Evolutionary conservation across 2,888 invertebrate genomes (phyloP), one percentile per base, ranked within the genome.

Genomic region (Mimas tiliae): DNA sequence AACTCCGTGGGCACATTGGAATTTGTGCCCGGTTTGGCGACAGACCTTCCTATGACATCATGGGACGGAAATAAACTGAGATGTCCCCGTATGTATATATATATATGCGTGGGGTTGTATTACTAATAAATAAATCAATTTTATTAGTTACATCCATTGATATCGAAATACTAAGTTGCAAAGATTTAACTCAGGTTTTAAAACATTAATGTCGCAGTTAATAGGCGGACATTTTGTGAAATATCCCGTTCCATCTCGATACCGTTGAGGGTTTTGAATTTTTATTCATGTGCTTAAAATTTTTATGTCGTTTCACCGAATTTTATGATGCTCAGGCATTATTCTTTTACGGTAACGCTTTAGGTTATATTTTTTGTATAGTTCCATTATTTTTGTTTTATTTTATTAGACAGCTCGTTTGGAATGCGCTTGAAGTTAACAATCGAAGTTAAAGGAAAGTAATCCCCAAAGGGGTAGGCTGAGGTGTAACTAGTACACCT

Each of bases 361-460:
- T 55, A 34, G 55, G 38, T 55, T 38, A 55, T 55, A 55, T 55
- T 33, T 55, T 55, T 55, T 7, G 34, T 55, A 19, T 27, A 52
- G 52, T 52, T 52, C 52, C 52, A 27, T 52, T 27, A 52, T 27
- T 55, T 55, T 9, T 16, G 34, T 14, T 53, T 53, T 27, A 14
- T 14, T 53, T 53, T 27, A 14, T 50, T 21, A 9, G 51, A 21
- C 51, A 21, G 19, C 21, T 16, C 50, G 16, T 50, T 50, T 27
- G 4, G 7, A 11, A 42, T 42, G 42, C 27, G 27, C 4, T 7
- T 42, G 11, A 42, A 42, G 42, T 42, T 7, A 11, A 11, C 9
- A 42, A 42, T 42, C 42, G 11, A 42, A 9, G 42, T 1, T 6
- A 42, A 42, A 9, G 3, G 3, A 42, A 42, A 42, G 8, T 27